Base-by-base conservation (phyloP, 2,113 vertebrate species). In the Danionella cerebrum region DNA sequence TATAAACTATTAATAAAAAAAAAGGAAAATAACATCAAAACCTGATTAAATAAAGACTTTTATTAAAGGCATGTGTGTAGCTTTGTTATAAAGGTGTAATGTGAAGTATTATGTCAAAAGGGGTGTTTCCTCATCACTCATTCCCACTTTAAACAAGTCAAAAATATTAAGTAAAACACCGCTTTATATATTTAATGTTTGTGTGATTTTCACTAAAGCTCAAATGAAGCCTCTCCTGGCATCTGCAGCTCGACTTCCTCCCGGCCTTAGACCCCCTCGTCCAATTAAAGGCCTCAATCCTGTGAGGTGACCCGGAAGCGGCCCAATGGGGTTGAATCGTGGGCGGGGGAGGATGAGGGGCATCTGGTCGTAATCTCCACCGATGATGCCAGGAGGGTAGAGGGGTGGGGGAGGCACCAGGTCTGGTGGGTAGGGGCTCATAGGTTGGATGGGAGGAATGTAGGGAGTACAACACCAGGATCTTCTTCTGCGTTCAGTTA, bases 141-240 rank as follows among this genome's bases (percentile, higher is more conserved):
- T n/a, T n/a, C n/a, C n/a, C n/a, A n/a, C n/a, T n/a, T n/a, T n/a
- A n/a, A n/a, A n/a, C n/a, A n/a, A n/a, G n/a, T n/a, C n/a, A n/a
- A n/a, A n/a, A n/a, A n/a, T n/a, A n/a, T n/a, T n/a, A n/a, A n/a
- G n/a, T n/a, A n/a, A n/a, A n/a, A n/a, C n/a, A n/a, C n/a, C n/a
- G n/a, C n/a, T n/a, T n/a, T n/a, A n/a, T n/a, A n/a, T n/a, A n/a
- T n/a, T n/a, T n/a, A n/a, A n/a, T n/a, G n/a, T n/a, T n/a, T n/a
- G n/a, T n/a, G n/a, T n/a, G n/a, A n/a, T n/a, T n/a, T n/a, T n/a
- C n/a, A n/a, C 14, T 22, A 6, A 25, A 2, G 12, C 29, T 84
- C 79, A 90, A 67, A 90, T 88, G 64, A 90, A 90, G 0, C 86
- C 88, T 63, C 82, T 70, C 1, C 80, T 73, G 42, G 80, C 31